Evolutionary conservation across 2,113 vertebrate species (phyloP).

Genomic region (Cebus imitator): DNA sequence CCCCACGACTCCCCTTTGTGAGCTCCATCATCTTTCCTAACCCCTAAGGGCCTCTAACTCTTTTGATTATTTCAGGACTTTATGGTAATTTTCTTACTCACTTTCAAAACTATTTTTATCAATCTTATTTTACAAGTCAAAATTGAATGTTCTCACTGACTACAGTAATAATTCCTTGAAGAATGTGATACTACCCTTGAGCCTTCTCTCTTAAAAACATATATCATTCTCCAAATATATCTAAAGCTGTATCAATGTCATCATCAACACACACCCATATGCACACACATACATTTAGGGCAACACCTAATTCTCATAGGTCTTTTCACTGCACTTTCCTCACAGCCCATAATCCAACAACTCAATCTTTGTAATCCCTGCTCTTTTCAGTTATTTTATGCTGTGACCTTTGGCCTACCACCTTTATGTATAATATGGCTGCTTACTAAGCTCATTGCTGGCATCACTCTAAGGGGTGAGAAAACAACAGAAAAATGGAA

Average conservation of each 20-base stretch:
- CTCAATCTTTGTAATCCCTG: not conserved
- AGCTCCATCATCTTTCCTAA: not conserved
- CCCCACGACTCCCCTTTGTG: not conserved
- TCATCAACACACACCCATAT: not conserved
- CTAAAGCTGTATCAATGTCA: not conserved
- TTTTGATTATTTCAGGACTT: not conserved
- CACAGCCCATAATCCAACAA: not conserved
- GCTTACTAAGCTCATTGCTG: not conserved
- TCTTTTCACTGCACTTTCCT: not conserved
- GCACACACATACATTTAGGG: not conserved
- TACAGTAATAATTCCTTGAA: not conserved
- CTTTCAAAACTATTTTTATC: conserved; percentile 9
- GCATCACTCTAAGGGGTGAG: not conserved
- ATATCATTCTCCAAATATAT: not conserved
- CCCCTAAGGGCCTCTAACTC: not conserved
- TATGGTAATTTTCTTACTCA: conserved; percentile 3
- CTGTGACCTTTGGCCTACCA: not conserved
- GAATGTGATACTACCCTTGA: not conserved
- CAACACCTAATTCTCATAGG: not conserved
- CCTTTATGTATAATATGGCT: not conserved
- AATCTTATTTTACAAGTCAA: not conserved
- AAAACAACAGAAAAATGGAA: not conserved
- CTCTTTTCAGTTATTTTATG: not conserved
- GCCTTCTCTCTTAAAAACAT: not conserved
- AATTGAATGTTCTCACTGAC: not conserved